Evolutionary conservation across 2,797 vertebrate species (phyloP).

Genomic region (Lophotriccus pileatus): DNA sequence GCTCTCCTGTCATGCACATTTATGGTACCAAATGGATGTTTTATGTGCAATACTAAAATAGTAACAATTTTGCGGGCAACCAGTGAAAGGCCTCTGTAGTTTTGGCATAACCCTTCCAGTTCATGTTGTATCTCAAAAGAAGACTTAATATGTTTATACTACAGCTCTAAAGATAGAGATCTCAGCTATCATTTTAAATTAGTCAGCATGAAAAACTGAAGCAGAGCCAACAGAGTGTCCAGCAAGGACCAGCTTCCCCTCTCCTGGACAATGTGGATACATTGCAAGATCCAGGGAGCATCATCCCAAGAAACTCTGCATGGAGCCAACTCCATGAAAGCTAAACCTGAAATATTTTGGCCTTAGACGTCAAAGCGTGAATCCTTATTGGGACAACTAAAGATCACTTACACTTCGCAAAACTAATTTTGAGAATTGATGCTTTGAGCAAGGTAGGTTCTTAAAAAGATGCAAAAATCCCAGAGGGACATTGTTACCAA

Average conservation of each 20-base stretch:
- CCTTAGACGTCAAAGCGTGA: neutral
- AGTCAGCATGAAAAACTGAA: neutral
- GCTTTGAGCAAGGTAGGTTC: neutral
- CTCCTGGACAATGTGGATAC: neutral
- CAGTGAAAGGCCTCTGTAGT: neutral
- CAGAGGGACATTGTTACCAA: fast-evolving
- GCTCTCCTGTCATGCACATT: neutral
- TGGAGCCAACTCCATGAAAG: neutral
- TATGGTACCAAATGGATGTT: conserved; percentile 4
- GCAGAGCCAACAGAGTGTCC: neutral
- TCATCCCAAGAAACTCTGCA: neutral
- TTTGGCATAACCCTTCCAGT: neutral
- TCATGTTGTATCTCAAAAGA: neutral
- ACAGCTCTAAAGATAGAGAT: neutral
- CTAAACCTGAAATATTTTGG: neutral
- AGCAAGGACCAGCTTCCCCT: neutral
- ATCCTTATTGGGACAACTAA: neutral
- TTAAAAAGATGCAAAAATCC: neutral
- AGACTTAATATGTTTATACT: neutral
- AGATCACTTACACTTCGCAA: neutral
- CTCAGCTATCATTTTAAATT: neutral
- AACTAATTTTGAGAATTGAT: neutral
- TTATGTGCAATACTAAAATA: neutral
- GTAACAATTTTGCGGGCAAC: neutral
- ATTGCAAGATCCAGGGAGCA: neutral